Evolutionary conservation across 2,888 invertebrate genomes (phyloP).

Genomic region (Spodoptera littoralis): DNA sequence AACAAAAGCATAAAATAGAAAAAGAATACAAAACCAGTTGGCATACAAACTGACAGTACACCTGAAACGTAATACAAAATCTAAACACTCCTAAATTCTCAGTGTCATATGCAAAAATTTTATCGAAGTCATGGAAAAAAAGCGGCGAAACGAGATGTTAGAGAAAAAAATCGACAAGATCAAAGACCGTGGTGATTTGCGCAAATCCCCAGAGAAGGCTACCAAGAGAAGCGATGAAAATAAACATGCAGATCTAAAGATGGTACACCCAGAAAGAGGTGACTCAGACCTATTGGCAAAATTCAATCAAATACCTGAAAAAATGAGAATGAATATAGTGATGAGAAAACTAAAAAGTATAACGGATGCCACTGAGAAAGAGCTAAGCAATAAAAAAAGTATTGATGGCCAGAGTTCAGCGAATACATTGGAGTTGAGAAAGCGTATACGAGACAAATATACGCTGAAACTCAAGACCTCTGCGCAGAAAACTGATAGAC

Average conservation of each 20-base stretch:
- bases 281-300: slow-evolving; percentile 41
- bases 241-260: slow-evolving; percentile 6
- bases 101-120: slow-evolving; percentile 51
- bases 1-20: background rate
- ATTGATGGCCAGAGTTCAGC: background rate
- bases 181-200: slow-evolving; percentile 58
- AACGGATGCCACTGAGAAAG: slow-evolving; percentile 32
- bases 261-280: slow-evolving; percentile 55
- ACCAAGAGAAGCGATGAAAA: slow-evolving; percentile 17
- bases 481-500: slow-evolving; percentile 13
- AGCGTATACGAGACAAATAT: slow-evolving; percentile 48
- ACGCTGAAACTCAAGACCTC: slow-evolving; percentile 31
- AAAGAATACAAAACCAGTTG: slow-evolving; percentile 27
- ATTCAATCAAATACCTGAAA: slow-evolving; percentile 13
- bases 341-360: slow-evolving; percentile 20
- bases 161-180: slow-evolving; percentile 50
- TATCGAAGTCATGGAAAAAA: slow-evolving; percentile 47
- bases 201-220: slow-evolving; percentile 17
- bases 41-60: slow-evolving; percentile 15
- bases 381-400: slow-evolving; percentile 19
- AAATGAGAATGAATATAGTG: slow-evolving; percentile 4
- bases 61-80: slow-evolving; percentile 26
- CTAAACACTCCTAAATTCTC: slow-evolving; percentile 44
- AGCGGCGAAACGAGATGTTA: slow-evolving; percentile 33
- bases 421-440: slow-evolving; percentile 25